phyloP scores from a whole-genome alignment of 2,113 vertebrate genomes.

The Asarcornis scutulata region DNA sequence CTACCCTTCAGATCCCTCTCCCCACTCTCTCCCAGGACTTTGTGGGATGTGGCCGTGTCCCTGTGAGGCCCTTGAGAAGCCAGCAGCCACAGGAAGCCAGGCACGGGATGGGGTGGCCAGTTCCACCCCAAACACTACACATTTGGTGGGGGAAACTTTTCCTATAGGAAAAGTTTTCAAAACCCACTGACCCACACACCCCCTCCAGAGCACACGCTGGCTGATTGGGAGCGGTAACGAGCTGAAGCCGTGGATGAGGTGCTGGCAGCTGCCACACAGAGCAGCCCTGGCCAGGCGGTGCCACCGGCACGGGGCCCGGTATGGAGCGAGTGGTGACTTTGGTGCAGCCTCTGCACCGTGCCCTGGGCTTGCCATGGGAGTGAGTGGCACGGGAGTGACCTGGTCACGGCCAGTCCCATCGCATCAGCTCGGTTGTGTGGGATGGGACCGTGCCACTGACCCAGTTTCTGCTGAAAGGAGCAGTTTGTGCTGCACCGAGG shows the following conservation, averaged over 20 bases:
- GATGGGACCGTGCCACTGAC: constrained; percentile 6
- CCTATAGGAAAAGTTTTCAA: neutral
- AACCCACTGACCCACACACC: constrained; percentile 26
- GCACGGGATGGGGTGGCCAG: fast-evolving
- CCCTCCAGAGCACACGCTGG: neutral
- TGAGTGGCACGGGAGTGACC: constrained; percentile 64
- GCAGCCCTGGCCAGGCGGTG: neutral
- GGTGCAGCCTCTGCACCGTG: neutral
- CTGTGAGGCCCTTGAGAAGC: fast-evolving
- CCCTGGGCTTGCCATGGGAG: too few relatives aligned
- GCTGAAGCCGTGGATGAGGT: neutral
- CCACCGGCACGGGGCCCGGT: neutral
- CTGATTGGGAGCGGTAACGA: neutral
- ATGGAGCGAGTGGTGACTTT: fast-evolving
- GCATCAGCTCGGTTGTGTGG: neutral
- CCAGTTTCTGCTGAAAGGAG: constrained; percentile 71
- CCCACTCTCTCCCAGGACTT: neutral
- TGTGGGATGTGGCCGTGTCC: neutral
- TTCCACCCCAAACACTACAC: neutral
- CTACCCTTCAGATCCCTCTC: neutral
- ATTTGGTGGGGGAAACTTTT: neutral
- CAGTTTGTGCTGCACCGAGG: neutral
- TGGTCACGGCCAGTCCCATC: constrained; percentile 71
- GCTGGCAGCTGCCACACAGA: neutral
- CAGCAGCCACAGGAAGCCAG: neutral